A percentile compares a stretch with the other conserved stretches of the same genome.
Evolutionary conservation across 2,888 invertebrate genomes (phyloP).

Genomic region (Macropis europaea): DNA sequence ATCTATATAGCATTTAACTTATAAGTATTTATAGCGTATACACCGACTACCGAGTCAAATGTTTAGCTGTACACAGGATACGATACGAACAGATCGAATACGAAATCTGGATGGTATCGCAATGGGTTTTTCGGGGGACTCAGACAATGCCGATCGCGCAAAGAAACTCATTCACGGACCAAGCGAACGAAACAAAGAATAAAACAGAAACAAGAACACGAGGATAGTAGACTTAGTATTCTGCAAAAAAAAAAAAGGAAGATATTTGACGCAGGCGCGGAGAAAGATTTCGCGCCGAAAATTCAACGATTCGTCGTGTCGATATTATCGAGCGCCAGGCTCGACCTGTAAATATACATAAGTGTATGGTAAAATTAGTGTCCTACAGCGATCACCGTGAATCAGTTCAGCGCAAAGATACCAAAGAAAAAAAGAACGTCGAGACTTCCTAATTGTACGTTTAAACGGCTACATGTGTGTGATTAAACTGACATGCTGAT

Average conservation of each 20-base stretch:
- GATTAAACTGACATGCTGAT: slow-evolving; percentile 36
- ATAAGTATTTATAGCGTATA: slow-evolving; percentile 43
- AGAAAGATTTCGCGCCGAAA: slow-evolving; percentile 16
- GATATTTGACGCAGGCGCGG: neutral
- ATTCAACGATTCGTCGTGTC: slow-evolving; percentile 35
- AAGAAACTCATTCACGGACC: slow-evolving; percentile 61
- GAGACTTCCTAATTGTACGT: slow-evolving; percentile 54
- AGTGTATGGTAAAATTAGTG: slow-evolving; percentile 30
- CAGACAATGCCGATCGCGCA: slow-evolving; percentile 47
- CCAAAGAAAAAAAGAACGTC: slow-evolving; percentile 63
- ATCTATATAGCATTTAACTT: slow-evolving; percentile 26
- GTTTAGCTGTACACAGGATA: slow-evolving; percentile 18
- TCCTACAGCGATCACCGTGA: slow-evolving; percentile 49
- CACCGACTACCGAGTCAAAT: slow-evolving; percentile 19
- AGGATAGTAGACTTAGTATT: too few species aligned
- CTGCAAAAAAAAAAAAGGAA: neutral
- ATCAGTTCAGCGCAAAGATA: slow-evolving; percentile 65
- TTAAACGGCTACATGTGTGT: slow-evolving; percentile 25
- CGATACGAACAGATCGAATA: slow-evolving; percentile 21
- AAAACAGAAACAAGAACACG: too few species aligned
- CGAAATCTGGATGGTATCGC: slow-evolving; percentile 18
- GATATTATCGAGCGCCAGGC: slow-evolving; percentile 37
- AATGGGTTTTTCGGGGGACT: slow-evolving; percentile 14
- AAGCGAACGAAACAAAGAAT: slow-evolving; percentile 46
- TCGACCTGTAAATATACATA: slow-evolving; percentile 43